Evolutionary conservation across 2,113 vertebrate genomes (phyloP).

Genomic region (Tautogolabrus adspersus): DNA sequence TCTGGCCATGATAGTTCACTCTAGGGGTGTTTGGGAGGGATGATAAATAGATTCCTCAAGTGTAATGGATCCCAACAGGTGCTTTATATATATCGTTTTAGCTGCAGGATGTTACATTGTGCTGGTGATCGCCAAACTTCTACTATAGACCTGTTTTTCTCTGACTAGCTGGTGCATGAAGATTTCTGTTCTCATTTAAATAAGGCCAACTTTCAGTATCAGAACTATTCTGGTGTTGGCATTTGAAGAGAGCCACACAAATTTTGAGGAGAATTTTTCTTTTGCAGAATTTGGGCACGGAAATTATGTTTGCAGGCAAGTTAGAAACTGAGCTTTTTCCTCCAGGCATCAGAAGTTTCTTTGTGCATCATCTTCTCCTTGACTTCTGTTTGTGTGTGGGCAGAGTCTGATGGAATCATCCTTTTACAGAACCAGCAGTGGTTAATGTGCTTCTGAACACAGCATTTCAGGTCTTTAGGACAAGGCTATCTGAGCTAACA

Average conservation of each 20-base stretch:
- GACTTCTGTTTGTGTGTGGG: slow-evolving; percentile 8
- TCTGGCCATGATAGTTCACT: slow-evolving; percentile 86
- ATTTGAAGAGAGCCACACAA: slow-evolving; percentile 3
- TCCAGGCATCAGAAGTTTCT: slow-evolving; percentile 7
- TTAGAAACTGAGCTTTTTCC: slow-evolving; percentile 8
- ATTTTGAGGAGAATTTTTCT: slow-evolving; percentile 1
- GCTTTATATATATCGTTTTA: slow-evolving; percentile 1
- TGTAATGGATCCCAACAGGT: not conserved
- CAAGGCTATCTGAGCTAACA: not conserved
- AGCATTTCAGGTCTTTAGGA: slow-evolving; percentile 2
- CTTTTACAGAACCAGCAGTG: slow-evolving; percentile 17
- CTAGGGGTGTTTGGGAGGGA: not conserved
- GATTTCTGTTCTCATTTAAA: slow-evolving; percentile 5
- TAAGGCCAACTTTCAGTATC: not conserved
- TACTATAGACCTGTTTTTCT: slow-evolving; percentile 12
- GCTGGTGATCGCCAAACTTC: slow-evolving; percentile 34
- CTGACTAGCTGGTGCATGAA: not conserved
- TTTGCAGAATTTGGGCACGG: not conserved
- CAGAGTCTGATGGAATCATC: slow-evolving; percentile 15
- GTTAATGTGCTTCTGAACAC: not conserved
- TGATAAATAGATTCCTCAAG: slow-evolving; percentile 6
- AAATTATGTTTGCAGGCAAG: not conserved
- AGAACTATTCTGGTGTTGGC: not conserved
- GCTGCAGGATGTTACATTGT: slow-evolving; percentile 31
- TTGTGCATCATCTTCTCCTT: slow-evolving; percentile 34